Evolutionary conservation across 2,888 invertebrate genomes (phyloP).

Genomic region (Sthenelais limicola): DNA sequence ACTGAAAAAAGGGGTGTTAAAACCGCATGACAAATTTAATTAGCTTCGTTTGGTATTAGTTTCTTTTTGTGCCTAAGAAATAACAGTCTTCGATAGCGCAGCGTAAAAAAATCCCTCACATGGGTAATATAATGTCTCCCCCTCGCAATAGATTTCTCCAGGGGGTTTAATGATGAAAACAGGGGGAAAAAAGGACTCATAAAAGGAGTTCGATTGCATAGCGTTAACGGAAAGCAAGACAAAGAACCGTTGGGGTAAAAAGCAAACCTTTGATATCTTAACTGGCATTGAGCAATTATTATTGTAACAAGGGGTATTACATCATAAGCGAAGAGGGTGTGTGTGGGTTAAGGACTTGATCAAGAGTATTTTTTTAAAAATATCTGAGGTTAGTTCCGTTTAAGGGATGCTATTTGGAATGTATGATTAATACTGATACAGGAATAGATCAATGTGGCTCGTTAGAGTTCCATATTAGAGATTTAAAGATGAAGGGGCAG

Average conservation of each 20-base stretch:
- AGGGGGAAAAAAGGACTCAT: neutral
- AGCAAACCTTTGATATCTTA: slow-evolving; percentile 31
- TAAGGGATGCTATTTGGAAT: no score
- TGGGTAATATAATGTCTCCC: slow-evolving; percentile 37
- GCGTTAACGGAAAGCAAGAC: slow-evolving; percentile 27
- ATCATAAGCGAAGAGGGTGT: slow-evolving; percentile 23
- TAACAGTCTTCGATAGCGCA: slow-evolving; percentile 25
- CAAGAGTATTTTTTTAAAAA: no score
- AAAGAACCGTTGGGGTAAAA: slow-evolving; percentile 23
- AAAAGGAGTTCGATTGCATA: slow-evolving; percentile 32
- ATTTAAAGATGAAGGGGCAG: no score
- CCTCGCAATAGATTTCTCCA: slow-evolving; percentile 32
- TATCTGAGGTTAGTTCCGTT: no score
- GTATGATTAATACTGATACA: no score
- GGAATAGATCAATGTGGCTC: no score
- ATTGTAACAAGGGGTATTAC: slow-evolving; percentile 14
- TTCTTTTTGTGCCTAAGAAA: slow-evolving; percentile 34
- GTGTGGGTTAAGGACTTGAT: no score
- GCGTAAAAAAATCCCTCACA: slow-evolving; percentile 9
- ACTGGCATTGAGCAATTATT: slow-evolving; percentile 35
- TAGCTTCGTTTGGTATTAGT: slow-evolving; percentile 38
- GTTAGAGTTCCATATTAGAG: no score
- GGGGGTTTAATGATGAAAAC: slow-evolving; percentile 34
- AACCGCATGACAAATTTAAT: slow-evolving; percentile 32
- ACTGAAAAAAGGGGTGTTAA: neutral